phyloP scores from a whole-genome alignment of 2,797 vertebrate species.

The Jordanella pulchra region DNA sequence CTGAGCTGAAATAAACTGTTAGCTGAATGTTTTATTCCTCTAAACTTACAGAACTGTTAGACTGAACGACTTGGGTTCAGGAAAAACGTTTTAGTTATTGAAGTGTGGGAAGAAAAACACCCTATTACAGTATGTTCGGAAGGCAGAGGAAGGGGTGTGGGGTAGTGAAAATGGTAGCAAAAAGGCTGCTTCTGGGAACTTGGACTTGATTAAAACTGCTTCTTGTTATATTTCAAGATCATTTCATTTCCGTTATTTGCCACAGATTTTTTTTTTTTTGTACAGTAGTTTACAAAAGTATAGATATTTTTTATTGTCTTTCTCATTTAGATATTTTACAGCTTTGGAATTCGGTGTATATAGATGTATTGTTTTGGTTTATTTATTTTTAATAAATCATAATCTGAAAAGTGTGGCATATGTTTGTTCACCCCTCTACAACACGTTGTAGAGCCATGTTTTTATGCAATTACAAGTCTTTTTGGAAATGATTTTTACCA shows the following conservation, averaged over 20 bases:
- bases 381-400: too few relatives aligned
- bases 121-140: constrained; percentile 37
- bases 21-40: constrained; percentile 6
- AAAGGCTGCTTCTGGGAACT: constrained; percentile 35
- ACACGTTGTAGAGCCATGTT: too few relatives aligned
- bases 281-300: too few relatives aligned
- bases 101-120: constrained; percentile 39
- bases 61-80: neutral
- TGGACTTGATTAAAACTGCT: constrained; percentile 7
- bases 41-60: neutral
- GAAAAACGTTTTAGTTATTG: constrained; percentile 7
- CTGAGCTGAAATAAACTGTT: neutral
- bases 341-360: neutral
- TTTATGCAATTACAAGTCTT: neutral
- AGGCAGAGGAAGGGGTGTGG: constrained; percentile 21
- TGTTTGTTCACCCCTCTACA: too few relatives aligned
- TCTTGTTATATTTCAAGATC: constrained; percentile 1
- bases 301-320: neutral
- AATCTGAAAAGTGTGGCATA: too few relatives aligned
- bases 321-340: neutral
- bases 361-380: too few relatives aligned
- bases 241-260: neutral
- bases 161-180: constrained; percentile 39
- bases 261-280: too few relatives aligned
- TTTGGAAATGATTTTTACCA: neutral